These are phyloP conservation scores for Pelobates cultripes DNA, from an alignment of 2,797 vertebrate genomes.

Conservation along the genomic window DNA sequence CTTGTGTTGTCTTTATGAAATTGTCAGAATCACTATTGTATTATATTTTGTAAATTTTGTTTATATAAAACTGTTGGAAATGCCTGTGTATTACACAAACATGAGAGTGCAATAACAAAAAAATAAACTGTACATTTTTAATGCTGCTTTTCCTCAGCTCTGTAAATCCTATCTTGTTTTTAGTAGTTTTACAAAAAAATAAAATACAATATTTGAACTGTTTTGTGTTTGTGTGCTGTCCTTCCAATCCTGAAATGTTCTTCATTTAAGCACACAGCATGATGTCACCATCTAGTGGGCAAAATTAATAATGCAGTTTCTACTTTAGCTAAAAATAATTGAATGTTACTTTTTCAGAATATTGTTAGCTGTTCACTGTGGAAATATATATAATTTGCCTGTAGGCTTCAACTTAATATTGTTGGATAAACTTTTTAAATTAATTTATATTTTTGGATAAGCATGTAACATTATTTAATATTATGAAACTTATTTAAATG, in stretches of 20 bases:
- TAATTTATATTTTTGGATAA: too few species aligned
- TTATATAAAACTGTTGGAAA: slow-evolving; percentile 73
- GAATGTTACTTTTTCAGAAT: too few species aligned
- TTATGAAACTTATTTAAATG: too few species aligned
- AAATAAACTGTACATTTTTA: slow-evolving; percentile 77
- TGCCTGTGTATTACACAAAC: slow-evolving; percentile 76
- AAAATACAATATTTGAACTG: slow-evolving; percentile 56
- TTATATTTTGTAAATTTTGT: slow-evolving; percentile 75
- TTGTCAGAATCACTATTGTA: slow-evolving; percentile 63
- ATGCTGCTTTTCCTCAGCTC: slow-evolving; percentile 68
- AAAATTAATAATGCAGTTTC: neutral
- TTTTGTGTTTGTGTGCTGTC: too few species aligned
- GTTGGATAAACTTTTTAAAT: too few species aligned
- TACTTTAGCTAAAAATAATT: too few species aligned
- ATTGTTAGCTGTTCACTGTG: too few species aligned
- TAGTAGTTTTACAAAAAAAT: slow-evolving; percentile 71
- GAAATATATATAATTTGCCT: too few species aligned
- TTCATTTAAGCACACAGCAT: neutral
- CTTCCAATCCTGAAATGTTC: neutral
- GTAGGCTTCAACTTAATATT: too few species aligned
- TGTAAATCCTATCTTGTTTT: slow-evolving; percentile 75
- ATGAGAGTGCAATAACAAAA: slow-evolving; percentile 78
- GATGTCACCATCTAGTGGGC: neutral
- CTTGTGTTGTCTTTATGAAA: slow-evolving; percentile 64
- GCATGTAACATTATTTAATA: too few species aligned